Evolutionary conservation across 2,797 vertebrate species (phyloP).

Genomic region (Muscicapa striata): DNA sequence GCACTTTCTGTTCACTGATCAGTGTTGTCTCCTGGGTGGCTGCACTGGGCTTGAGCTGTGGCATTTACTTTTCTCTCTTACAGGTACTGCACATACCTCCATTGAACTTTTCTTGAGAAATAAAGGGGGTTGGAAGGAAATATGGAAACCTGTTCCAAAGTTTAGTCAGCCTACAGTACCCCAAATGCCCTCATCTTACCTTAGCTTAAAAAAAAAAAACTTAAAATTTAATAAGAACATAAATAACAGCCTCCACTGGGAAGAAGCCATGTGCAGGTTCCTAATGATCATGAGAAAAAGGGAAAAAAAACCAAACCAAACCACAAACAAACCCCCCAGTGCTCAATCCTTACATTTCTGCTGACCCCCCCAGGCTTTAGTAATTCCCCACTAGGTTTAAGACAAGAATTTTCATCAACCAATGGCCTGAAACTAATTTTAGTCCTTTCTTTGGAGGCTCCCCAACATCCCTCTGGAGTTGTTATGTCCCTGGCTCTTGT

Average conservation of each 20-base stretch:
- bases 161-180: background rate
- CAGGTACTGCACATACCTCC: background rate
- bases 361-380: background rate
- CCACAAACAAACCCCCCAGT: background rate
- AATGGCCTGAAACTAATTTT: background rate
- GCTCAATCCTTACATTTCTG: background rate
- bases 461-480: conserved; percentile 41
- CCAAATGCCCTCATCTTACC: background rate
- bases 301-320: background rate
- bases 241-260: background rate
- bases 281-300: background rate
- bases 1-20: conserved; percentile 1
- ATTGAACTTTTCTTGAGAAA: background rate
- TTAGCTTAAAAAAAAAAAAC: background rate
- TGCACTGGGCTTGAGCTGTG: background rate
- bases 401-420: background rate
- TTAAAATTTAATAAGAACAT: background rate
- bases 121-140: background rate
- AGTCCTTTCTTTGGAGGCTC: background rate
- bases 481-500: conserved; percentile 44
- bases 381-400: background rate
- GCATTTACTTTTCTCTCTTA: background rate
- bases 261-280: background rate
- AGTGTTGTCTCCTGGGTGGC: background rate
- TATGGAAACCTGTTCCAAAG: background rate